These are phyloP conservation scores for Drosophila rhopaloa DNA, from an alignment of 1,140 invertebrate species.

Conservation along the genomic window DNA sequence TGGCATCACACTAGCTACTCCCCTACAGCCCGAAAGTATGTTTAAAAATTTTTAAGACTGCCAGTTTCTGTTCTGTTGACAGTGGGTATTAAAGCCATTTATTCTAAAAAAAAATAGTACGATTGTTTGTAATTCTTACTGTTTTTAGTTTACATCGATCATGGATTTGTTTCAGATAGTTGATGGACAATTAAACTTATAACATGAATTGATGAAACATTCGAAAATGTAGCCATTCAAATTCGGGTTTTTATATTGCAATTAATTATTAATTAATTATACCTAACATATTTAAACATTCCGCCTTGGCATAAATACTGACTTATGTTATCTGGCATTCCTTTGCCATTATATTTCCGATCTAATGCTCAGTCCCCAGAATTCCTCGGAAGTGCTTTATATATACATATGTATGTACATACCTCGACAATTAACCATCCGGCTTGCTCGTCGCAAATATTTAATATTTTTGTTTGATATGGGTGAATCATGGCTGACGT, in stretches of 20 bases:
- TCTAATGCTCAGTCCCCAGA: not conserved
- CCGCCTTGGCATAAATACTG: no score
- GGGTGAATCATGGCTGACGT: constrained; percentile 22
- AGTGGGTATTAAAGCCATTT: not conserved
- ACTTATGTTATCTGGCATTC: not conserved
- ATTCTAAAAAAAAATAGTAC: no score
- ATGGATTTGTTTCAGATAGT: no score
- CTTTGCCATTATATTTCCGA: not conserved
- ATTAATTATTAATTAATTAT: no score
- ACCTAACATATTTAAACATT: no score
- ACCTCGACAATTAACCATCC: constrained; percentile 2
- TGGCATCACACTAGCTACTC: not conserved
- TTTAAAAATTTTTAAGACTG: not conserved
- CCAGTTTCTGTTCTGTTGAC: not conserved
- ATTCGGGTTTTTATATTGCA: no score
- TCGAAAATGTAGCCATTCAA: no score
- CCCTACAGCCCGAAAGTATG: constrained; percentile 13
- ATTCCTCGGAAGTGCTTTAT: constrained; percentile 1
- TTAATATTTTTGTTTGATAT: constrained; percentile 10
- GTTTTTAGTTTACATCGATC: no score
- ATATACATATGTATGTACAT: no score
- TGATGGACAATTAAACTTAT: no score
- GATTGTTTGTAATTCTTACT: no score
- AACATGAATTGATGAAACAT: no score
- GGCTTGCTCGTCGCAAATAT: constrained; percentile 3